A percentile compares a stretch with the other conserved stretches of the same genome.
phyloP scores from a whole-genome alignment of 1,140 invertebrate species.

The Calycopis cecrops region DNA sequence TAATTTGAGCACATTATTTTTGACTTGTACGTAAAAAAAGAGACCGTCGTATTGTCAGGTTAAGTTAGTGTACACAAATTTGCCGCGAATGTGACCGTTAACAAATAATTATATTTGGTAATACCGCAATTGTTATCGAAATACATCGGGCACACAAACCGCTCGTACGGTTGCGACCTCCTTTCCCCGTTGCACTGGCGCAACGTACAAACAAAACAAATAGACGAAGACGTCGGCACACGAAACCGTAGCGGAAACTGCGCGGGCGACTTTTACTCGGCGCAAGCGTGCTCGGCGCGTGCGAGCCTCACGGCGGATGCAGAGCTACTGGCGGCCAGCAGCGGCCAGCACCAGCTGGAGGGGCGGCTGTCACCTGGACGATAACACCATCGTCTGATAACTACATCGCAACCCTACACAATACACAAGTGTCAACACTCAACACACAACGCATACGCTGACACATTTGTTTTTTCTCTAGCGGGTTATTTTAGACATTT shows the following conservation, averaged over 20 bases:
- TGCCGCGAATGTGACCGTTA: too few species aligned
- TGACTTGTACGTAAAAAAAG: too few species aligned
- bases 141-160: constrained; percentile 41
- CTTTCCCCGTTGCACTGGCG: constrained; percentile 70
- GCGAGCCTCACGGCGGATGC: constrained; percentile 52
- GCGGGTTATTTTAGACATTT: too few species aligned
- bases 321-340: constrained; percentile 43
- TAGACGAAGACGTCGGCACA: constrained; percentile 61
- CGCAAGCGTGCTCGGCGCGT: constrained; percentile 41
- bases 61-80: too few species aligned
- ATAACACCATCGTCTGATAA: too few species aligned
- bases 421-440: too few species aligned
- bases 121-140: constrained; percentile 49
- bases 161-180: constrained; percentile 62
- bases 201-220: constrained; percentile 69
- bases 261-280: constrained; percentile 66
- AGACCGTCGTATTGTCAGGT: too few species aligned
- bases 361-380: background rate
- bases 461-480: too few species aligned
- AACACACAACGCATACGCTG: too few species aligned
- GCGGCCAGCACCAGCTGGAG: background rate
- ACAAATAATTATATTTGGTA: constrained; percentile 24
- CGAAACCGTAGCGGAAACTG: constrained; percentile 62
- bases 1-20: too few species aligned
- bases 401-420: too few species aligned